These are phyloP conservation scores for Amblyjoppa proteus DNA, from an alignment of 2,888 invertebrate species.

Conservation along the genomic window DNA sequence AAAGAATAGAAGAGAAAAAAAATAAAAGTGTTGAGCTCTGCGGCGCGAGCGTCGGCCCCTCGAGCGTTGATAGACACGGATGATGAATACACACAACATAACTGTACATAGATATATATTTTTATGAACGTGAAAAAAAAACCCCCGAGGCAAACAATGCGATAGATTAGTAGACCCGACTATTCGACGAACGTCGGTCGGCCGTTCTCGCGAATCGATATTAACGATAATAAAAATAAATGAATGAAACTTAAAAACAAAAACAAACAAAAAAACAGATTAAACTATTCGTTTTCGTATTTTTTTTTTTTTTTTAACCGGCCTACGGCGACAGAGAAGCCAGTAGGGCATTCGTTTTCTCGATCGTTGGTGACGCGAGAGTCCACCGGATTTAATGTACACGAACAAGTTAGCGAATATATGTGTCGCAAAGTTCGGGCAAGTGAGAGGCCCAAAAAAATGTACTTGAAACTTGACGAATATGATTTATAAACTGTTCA, in stretches of 20 bases:
- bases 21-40: background rate
- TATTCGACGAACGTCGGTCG: slow-evolving; percentile 74
- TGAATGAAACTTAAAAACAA: slow-evolving; percentile 47
- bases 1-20: slow-evolving; percentile 36
- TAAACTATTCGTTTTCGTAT: background rate
- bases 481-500: slow-evolving; percentile 83
- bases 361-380: slow-evolving; percentile 18
- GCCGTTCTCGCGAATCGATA: slow-evolving; percentile 75
- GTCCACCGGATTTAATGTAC: background rate
- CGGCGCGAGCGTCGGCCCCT: background rate
- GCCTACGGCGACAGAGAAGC: slow-evolving; percentile 1
- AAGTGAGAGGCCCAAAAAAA: slow-evolving; percentile 67
- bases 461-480: slow-evolving; percentile 81
- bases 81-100: slow-evolving; percentile 48
- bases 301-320: background rate
- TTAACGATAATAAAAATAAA: slow-evolving; percentile 33
- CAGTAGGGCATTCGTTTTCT: background rate
- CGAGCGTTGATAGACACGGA: slow-evolving; percentile 68
- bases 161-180: slow-evolving; percentile 80
- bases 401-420: slow-evolving; percentile 20
- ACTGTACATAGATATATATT: slow-evolving; percentile 82
- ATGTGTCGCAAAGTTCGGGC: background rate
- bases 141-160: slow-evolving; percentile 78
- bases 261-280: slow-evolving; percentile 25
- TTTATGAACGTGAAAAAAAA: slow-evolving; percentile 82